A percentile compares a stretch with the other conserved stretches of the same genome.
phyloP scores from a whole-genome alignment of 2,888 invertebrate genomes.

The Ochropleura plecta region DNA sequence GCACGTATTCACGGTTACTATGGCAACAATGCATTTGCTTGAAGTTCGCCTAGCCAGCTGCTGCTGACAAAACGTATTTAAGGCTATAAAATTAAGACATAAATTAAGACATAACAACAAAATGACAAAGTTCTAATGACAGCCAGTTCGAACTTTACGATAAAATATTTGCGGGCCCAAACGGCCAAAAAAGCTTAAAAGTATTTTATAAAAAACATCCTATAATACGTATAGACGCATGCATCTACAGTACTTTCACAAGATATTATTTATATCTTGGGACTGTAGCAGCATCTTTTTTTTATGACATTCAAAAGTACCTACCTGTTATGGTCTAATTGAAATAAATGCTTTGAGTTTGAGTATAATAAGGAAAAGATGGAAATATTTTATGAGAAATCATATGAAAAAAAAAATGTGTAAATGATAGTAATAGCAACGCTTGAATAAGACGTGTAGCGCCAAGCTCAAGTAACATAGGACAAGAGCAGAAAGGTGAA shows the following conservation, averaged over 20 bases:
- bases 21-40: constrained; percentile 18
- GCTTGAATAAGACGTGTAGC: background rate
- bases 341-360: no score
- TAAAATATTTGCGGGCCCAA: background rate
- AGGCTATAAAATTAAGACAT: background rate
- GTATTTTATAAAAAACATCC: background rate
- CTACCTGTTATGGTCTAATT: no score
- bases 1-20: constrained; percentile 3
- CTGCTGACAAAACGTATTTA: background rate
- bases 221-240: no score
- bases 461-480: background rate
- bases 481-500: background rate
- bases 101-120: no score
- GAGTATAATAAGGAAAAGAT: background rate
- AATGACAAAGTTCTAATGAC: background rate
- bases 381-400: background rate
- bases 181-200: background rate
- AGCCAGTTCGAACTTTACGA: background rate
- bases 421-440: background rate
- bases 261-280: no score
- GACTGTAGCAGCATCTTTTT: no score
- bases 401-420: background rate
- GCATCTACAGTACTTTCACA: no score
- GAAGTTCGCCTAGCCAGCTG: background rate
- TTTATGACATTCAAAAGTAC: no score